These are phyloP conservation scores for Scatophagus argus DNA, from an alignment of 2,113 vertebrate genomes.

Conservation along the genomic window DNA sequence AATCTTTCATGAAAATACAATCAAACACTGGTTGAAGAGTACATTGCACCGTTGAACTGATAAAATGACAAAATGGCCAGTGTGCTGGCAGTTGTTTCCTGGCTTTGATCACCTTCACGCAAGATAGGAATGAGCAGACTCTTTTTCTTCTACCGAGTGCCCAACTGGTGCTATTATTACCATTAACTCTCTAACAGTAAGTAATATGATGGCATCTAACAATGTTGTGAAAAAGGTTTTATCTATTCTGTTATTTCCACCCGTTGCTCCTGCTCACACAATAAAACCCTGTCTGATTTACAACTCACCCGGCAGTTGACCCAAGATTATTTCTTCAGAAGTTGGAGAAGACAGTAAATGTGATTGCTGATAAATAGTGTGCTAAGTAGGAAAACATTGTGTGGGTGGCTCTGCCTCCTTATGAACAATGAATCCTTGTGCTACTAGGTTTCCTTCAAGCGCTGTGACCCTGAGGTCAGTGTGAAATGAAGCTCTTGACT, in stretches of 20 bases:
- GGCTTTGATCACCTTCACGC: not conserved
- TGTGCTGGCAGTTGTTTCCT: constrained; percentile 4
- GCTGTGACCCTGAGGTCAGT: constrained; percentile 52
- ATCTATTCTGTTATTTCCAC: constrained; percentile 29
- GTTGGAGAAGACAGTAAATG: constrained; percentile 22
- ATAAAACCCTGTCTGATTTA: constrained; percentile 3
- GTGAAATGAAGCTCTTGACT: constrained; percentile 54
- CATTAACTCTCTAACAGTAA: constrained; percentile 28
- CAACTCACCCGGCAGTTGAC: constrained; percentile 9
- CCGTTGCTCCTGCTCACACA: not conserved
- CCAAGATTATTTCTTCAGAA: constrained; percentile 15
- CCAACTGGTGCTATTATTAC: not conserved
- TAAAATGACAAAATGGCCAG: not conserved
- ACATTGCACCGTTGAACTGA: not conserved
- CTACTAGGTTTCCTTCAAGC: constrained; percentile 36
- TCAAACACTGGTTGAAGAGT: not conserved
- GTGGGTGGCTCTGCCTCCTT: constrained; percentile 52
- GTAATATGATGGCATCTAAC: constrained; percentile 6
- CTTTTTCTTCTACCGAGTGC: not conserved
- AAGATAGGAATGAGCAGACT: not conserved
- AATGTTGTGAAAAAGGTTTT: constrained; percentile 19
- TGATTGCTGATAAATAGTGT: constrained; percentile 46
- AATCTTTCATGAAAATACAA: not conserved
- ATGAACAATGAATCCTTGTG: constrained; percentile 46
- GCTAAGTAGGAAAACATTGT: constrained; percentile 33